Evolutionary conservation across 2,888 invertebrate species (phyloP).

Genomic region (Trissonchulus latispiculum): DNA sequence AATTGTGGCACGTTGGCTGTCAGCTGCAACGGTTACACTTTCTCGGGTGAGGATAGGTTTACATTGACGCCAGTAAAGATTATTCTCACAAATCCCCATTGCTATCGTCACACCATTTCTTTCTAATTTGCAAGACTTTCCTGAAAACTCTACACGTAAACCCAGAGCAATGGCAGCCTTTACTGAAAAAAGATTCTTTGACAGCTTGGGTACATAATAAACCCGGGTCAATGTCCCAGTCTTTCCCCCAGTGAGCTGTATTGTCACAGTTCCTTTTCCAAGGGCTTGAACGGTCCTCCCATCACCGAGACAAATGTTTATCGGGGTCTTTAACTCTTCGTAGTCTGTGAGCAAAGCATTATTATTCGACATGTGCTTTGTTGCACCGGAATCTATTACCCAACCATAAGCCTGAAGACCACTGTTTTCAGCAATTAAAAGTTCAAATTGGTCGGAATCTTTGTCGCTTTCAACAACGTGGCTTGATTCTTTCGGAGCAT

Average conservation of each 20-base stretch:
- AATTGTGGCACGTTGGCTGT: no score
- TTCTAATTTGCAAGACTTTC: not conserved
- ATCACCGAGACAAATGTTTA: not conserved
- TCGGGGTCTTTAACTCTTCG: not conserved
- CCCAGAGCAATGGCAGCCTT: not conserved
- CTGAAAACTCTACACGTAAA: not conserved
- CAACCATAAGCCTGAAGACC: not conserved
- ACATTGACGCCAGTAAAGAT: not conserved
- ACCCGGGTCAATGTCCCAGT: not conserved
- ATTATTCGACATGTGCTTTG: not conserved
- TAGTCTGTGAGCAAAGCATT: not conserved
- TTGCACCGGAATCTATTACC: not conserved
- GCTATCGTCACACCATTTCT: not conserved
- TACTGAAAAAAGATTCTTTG: not conserved
- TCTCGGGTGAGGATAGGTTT: no score
- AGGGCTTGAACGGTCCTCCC: not conserved
- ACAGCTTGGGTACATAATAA: not conserved
- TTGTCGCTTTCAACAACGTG: not conserved
- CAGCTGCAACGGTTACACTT: no score
- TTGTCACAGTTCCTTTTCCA: not conserved
- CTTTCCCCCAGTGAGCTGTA: not conserved
- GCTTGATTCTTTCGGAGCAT: not conserved
- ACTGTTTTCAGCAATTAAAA: not conserved
- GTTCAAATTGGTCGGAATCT: not conserved
- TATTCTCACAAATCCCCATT: not conserved